phyloP scores from a whole-genome alignment of 2,888 invertebrate genomes.

The Isoperla grammatica region DNA sequence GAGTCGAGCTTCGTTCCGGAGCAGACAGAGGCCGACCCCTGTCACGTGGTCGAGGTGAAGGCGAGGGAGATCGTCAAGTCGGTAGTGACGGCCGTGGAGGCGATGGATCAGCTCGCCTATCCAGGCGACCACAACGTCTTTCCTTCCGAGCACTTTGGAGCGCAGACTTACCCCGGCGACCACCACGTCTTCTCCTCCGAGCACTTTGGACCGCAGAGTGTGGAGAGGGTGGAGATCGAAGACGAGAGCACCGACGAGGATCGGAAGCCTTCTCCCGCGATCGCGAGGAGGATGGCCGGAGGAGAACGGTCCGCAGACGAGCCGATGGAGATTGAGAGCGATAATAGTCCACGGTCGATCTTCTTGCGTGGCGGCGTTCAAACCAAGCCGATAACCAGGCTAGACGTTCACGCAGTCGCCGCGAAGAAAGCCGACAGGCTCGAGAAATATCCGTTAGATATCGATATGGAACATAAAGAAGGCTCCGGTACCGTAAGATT shows the following conservation, averaged over 20 bases:
- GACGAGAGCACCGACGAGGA: slow-evolving; percentile 45
- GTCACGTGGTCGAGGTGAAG: slow-evolving; percentile 61
- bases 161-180: slow-evolving; percentile 41
- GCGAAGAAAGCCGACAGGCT: too few relatives aligned
- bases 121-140: slow-evolving; percentile 40
- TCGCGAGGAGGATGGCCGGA: slow-evolving; percentile 35
- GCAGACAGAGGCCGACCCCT: slow-evolving; percentile 40
- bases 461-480: too few relatives aligned
- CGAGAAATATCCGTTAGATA: too few relatives aligned
- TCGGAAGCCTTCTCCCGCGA: slow-evolving; percentile 34
- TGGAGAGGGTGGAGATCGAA: slow-evolving; percentile 46
- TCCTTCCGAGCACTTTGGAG: slow-evolving; percentile 47
- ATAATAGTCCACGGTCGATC: too few relatives aligned
- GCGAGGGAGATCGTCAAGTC: slow-evolving; percentile 64
- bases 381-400: too few relatives aligned
- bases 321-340: neutral
- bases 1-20: neutral
- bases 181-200: slow-evolving; percentile 31
- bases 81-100: slow-evolving; percentile 49
- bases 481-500: too few relatives aligned
- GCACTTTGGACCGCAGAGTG: slow-evolving; percentile 41
- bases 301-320: slow-evolving; percentile 29
- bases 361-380: too few relatives aligned
- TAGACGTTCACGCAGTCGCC: too few relatives aligned
- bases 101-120: slow-evolving; percentile 41